Evolutionary conservation across 2,797 vertebrate genomes (phyloP), one percentile per base, ranked within the genome.

Genomic region (Echiichthys vipera): DNA sequence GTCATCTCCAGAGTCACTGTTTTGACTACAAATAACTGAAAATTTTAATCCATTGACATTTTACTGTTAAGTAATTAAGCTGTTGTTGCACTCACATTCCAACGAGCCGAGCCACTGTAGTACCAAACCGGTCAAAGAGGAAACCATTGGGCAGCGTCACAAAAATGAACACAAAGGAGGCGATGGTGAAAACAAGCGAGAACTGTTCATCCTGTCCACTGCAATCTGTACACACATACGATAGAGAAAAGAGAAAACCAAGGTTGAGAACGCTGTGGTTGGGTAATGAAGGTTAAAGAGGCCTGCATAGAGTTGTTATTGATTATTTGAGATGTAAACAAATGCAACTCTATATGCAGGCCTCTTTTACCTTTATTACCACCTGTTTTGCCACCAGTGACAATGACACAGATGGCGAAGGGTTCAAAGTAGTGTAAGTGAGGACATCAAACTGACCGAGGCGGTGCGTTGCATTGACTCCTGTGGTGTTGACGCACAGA

Each of bases 121-220:
- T 99, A 64, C 97, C 97, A 1, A 96, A 98, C 22, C 50, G 80
- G 78, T 98, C 96, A 5, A 97, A 98, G 76, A 99, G 40, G 63
- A 95, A 96, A 46, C 97, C 96, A 2, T 88, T 95, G 7, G 95
- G 95, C 24, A 99, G 91, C 0, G 95, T 96, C 85, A 97, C 78
- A 80, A 97, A 96, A 88, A 96, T 98, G 90, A 97, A 97, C 93
- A 96, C 94, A 76, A 97, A 98, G 71, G 96, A 95, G 6, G 95
- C 95, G 0, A 97, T 88, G 73, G 97, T 98, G 85, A 99, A 99
- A 83, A 97, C 85, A 50, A 97, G 93, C 0, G 96, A 96, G 73
- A 97, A 94, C 76, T 92, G 93, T 65, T 97, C 96, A 29, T 97
- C 96, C 83, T 97, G 96, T 8, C 51, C 13, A 9, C 91, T 94